A percentile compares a stretch with the other conserved stretches of the same genome.
These are phyloP conservation scores for Cephus pulcher DNA, from an alignment of 2,888 invertebrate species.

Conservation along the genomic window DNA sequence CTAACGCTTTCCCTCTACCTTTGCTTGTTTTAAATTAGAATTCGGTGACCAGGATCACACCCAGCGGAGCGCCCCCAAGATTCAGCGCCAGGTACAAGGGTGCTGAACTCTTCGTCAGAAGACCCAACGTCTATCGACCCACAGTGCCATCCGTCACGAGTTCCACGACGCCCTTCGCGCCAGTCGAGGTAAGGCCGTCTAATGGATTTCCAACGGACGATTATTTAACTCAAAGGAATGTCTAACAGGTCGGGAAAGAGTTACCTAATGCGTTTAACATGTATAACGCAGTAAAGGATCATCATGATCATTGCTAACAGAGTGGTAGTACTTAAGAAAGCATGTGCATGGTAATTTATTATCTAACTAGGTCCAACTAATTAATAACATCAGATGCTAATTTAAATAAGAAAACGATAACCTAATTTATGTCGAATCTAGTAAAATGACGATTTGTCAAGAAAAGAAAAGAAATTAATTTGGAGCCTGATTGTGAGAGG, in stretches of 20 bases:
- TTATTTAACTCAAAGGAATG: background rate
- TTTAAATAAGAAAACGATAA: background rate
- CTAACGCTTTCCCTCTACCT: background rate
- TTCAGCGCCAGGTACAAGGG: constrained; percentile 63
- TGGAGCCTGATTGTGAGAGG: background rate
- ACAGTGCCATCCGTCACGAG: constrained; percentile 50
- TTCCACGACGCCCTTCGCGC: constrained; percentile 50
- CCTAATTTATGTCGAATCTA: background rate
- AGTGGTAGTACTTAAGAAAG: background rate
- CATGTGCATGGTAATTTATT: background rate
- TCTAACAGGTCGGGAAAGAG: background rate
- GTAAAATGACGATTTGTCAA: background rate
- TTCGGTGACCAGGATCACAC: constrained; percentile 54
- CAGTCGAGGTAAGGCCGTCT: constrained; percentile 51
- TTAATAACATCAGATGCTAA: background rate
- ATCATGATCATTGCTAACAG: background rate
- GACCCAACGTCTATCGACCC: constrained; percentile 50
- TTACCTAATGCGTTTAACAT: background rate
- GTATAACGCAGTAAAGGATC: background rate
- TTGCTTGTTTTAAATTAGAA: constrained; percentile 38
- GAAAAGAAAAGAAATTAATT: background rate
- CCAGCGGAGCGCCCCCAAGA: constrained; percentile 56
- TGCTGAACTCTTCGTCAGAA: constrained; percentile 59
- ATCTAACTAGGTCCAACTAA: background rate
- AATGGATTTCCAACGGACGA: constrained; percentile 8